Conservation (phyloP, 2,113 vertebrate genomes). For the Microcebus jonahi region DNA sequence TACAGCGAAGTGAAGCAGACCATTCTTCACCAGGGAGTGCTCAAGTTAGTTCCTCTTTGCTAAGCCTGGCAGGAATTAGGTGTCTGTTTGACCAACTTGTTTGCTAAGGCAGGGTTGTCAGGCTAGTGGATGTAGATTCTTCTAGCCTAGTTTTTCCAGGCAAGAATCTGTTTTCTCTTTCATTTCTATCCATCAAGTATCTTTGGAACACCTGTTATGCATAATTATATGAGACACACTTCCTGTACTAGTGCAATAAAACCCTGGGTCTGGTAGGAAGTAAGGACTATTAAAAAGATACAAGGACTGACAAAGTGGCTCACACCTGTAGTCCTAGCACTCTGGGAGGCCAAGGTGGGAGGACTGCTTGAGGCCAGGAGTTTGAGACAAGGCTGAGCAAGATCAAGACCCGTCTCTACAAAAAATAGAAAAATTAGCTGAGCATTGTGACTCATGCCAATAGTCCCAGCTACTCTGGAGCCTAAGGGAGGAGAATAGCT, state of each 20-base stretch:
- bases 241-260: neutral
- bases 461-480: no score
- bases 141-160: neutral
- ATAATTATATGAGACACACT: neutral
- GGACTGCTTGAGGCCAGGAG: no score
- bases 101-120: slow-evolving; percentile 51
- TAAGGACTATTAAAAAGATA: neutral
- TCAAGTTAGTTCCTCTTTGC: no score
- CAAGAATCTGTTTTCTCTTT: neutral
- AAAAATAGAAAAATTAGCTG: no score
- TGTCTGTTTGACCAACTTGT: slow-evolving; percentile 55
- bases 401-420: no score
- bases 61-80: slow-evolving; percentile 14
- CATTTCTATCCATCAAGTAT: neutral
- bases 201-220: neutral
- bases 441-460: no score
- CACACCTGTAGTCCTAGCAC: no score
- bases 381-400: no score
- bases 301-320: neutral
- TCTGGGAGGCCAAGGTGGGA: no score
- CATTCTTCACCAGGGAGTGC: neutral
- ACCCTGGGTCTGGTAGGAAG: neutral
- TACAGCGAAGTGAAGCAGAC: neutral
- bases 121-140: neutral
- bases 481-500: no score